Base-by-base conservation (phyloP, 2,888 invertebrate species). In the Seladonia tumulorum region DNA sequence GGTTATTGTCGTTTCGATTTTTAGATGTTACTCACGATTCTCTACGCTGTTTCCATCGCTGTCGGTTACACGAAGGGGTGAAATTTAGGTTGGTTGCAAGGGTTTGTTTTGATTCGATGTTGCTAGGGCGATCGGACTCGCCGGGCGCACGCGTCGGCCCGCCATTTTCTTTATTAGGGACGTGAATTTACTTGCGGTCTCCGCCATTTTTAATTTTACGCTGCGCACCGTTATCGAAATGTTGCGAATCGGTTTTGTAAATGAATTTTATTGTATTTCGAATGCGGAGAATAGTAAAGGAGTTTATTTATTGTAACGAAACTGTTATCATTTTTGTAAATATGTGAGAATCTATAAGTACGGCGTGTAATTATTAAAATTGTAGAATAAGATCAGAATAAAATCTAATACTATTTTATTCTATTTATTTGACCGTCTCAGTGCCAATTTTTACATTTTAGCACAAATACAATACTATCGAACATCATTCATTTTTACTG, bases 101-200 rank as follows among this genome's bases (percentile, higher is more conserved):
- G 12, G 5, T 42, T 16, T 7, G 29, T 16, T 72, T 57, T 47
- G n/a, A 22, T 35, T 7, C 1, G 5, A 10, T 18, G 42, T 29
- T 5, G 8, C 5, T 7, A 7, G 39, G 47, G 22, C 7, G 35
- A 49, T 49, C 29, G 3, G n/a, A 74, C 18, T 66, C 25, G 60
- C 42, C 71, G 25, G 66, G 79, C 87, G 87, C 87, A 87, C 75
- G 82, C 87, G 86, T 79, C 60, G 70, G 8, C 57, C 75, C 86
- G 86, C 81, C 82, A 85, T 85, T 82, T 82, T 76, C 72, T 78
- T 81, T 39, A 57, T 76, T 81, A 53, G 25, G 42, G 53, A 68
- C 12, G n/a, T 10, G 29, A n/a, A n/a, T 68, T 45, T 49, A 53
- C 68, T 66, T 77, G 22, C 45, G 68, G 22, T n/a, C 39, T 4